Base-by-base conservation (phyloP, 2,888 invertebrate genomes). In the Hyposoter didymator region DNA sequence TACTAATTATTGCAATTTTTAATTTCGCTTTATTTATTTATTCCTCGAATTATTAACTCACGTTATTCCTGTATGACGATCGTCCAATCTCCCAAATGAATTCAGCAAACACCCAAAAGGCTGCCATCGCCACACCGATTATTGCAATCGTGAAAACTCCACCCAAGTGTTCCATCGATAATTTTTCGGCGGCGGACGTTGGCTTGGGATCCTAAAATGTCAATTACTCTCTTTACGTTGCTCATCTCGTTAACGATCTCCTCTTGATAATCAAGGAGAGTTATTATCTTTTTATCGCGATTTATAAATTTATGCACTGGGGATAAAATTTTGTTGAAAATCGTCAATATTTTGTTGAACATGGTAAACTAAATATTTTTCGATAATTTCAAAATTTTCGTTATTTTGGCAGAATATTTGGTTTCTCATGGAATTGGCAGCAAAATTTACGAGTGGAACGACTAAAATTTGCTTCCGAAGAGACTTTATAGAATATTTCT, bases 91-190 rank as follows among this genome's bases (percentile, higher is more conserved):
- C 95, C 94, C 95, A 94, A 2, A 95, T 91, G 88, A 97, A 95
- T 94, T 98, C 98, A 97, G 95, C 4, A 97, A 96, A 55, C 28
- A 59, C 59, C 59, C 59, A 59, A 14, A 96, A 95, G 17, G 96
- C 94, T 0, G 97, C 96, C 87, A 96, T 90, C 0, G 94, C 94
- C 39, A 96, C 95, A 0, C 97, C 97, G 0, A 95, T 95, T 2
- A 95, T 95, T 1, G 98, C 94, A 0, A 97, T 97, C 52, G 97
- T 95, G 93, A 97, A 98, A 1, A 98, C 97, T n/a, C 97, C 97
- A 78, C 97, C 97, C 1, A 97, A 97, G 92, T 98, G 98, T 67
- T 96, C 96, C 78, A 98, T 94, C 19, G 96, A 96, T 72, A 98
- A 94, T 19, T 96, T 95, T 45, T 95, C 95, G 0, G 96, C 94